Evolutionary conservation across 2,888 invertebrate species (phyloP).

Genomic region (Amphimallon solstitiale): DNA sequence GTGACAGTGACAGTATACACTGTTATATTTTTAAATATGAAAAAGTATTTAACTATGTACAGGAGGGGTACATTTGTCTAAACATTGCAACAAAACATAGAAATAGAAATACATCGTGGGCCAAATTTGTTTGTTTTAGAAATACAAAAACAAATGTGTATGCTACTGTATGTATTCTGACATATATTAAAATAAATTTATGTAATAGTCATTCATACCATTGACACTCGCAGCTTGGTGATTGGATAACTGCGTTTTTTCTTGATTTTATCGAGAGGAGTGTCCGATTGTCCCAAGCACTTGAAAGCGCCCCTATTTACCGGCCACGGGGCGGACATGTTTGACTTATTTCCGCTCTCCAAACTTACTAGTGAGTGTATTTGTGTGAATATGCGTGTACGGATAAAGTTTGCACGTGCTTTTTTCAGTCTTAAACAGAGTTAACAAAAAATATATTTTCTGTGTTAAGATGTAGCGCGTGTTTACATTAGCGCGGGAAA

Average conservation of each 20-base stretch:
- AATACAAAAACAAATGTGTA: too few relatives aligned
- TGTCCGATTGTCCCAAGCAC: slow-evolving; percentile 35
- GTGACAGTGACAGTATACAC: background rate
- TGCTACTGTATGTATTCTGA: too few relatives aligned
- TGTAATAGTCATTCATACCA: slow-evolving; percentile 15
- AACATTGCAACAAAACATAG: too few relatives aligned
- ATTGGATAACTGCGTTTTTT: slow-evolving; percentile 21
- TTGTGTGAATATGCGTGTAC: background rate
- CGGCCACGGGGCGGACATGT: slow-evolving; percentile 78
- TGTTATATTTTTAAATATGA: slow-evolving; percentile 29
- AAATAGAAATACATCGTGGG: too few relatives aligned
- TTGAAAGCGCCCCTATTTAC: slow-evolving; percentile 70
- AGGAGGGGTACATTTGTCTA: too few relatives aligned
- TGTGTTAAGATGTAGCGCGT: background rate
- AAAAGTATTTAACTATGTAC: slow-evolving; percentile 3
- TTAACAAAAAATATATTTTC: background rate
- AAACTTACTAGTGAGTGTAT: background rate
- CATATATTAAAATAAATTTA: too few relatives aligned
- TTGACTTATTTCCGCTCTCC: background rate
- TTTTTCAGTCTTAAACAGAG: too few relatives aligned
- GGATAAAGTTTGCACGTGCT: background rate
- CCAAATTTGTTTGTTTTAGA: too few relatives aligned
- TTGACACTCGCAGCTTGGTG: slow-evolving; percentile 4
- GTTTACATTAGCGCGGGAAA: slow-evolving; percentile 14
- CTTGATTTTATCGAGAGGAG: slow-evolving; percentile 20